phyloP scores from a whole-genome alignment of 2,888 invertebrate species.

The Lissonota sp. region DNA sequence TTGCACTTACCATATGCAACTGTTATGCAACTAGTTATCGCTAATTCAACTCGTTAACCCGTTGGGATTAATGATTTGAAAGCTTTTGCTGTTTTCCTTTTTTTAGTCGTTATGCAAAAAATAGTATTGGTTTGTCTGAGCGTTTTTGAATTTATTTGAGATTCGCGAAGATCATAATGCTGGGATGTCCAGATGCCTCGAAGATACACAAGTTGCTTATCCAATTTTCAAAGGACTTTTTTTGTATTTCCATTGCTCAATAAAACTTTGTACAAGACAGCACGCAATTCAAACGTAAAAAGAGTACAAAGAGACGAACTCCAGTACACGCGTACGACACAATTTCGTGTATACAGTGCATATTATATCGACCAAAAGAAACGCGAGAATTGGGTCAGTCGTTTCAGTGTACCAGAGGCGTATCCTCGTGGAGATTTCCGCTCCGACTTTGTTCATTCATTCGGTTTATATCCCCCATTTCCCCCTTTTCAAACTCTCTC shows the following conservation, averaged over 20 bases:
- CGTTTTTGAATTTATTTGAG: slow-evolving; percentile 17
- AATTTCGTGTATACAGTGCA: neutral
- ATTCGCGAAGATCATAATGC: neutral
- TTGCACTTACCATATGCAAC: neutral
- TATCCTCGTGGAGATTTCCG: slow-evolving; percentile 60
- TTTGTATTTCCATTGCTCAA: slow-evolving; percentile 4
- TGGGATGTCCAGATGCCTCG: slow-evolving; percentile 23
- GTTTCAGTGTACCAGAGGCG: slow-evolving; percentile 44
- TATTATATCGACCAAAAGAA: slow-evolving; percentile 38
- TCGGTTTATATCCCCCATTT: slow-evolving; percentile 18
- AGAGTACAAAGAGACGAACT: slow-evolving; percentile 17
- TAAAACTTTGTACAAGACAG: slow-evolving; percentile 10
- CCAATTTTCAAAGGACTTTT: slow-evolving; percentile 40
- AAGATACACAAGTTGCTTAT: neutral
- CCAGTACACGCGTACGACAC: slow-evolving; percentile 1
- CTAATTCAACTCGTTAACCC: neutral
- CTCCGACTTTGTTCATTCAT: slow-evolving; percentile 52
- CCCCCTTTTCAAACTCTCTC: slow-evolving; percentile 10
- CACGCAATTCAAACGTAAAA: slow-evolving; percentile 43
- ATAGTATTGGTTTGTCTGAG: too few relatives aligned
- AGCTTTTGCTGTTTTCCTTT: neutral
- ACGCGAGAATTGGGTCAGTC: slow-evolving; percentile 58
- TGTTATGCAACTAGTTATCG: neutral
- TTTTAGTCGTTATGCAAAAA: too few relatives aligned
- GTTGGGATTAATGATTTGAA: neutral